Conservation (phyloP, 2,797 vertebrate species). For the Syngnathus acus region DNA sequence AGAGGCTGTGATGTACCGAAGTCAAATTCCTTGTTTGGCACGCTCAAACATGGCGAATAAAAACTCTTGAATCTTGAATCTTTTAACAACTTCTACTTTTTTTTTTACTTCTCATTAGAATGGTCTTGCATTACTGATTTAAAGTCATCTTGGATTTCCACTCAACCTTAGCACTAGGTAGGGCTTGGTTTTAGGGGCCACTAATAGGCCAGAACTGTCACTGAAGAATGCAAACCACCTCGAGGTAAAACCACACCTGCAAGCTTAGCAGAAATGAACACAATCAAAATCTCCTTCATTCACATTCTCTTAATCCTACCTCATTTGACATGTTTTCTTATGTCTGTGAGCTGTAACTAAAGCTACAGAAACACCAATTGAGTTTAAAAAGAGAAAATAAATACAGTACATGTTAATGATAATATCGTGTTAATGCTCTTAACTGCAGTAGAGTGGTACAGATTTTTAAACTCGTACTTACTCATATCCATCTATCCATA, state of each 20-base stretch:
- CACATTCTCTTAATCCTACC: background rate
- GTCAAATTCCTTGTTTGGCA: no score
- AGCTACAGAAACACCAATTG: background rate
- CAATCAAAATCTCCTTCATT: background rate
- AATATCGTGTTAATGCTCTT: background rate
- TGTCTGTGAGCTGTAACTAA: background rate
- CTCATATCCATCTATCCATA: no score
- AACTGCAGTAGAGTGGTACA: background rate
- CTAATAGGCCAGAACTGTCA: constrained; percentile 13
- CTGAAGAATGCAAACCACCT: constrained; percentile 27
- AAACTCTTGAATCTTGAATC: no score
- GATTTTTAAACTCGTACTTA: no score
- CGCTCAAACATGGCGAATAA: no score
- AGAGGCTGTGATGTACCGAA: no score
- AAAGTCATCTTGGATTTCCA: constrained; percentile 14
- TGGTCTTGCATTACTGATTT: constrained; percentile 12
- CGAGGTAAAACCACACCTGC: constrained; percentile 28
- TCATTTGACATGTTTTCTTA: background rate
- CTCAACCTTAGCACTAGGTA: background rate
- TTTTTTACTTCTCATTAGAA: background rate
- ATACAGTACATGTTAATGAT: background rate
- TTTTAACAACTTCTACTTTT: background rate
- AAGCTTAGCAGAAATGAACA: constrained; percentile 2
- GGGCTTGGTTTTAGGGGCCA: constrained; percentile 27
- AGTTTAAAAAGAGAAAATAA: background rate